Conservation (phyloP, 92 coral and sea anemone species). For the Phymanthus crucifer region DNA sequence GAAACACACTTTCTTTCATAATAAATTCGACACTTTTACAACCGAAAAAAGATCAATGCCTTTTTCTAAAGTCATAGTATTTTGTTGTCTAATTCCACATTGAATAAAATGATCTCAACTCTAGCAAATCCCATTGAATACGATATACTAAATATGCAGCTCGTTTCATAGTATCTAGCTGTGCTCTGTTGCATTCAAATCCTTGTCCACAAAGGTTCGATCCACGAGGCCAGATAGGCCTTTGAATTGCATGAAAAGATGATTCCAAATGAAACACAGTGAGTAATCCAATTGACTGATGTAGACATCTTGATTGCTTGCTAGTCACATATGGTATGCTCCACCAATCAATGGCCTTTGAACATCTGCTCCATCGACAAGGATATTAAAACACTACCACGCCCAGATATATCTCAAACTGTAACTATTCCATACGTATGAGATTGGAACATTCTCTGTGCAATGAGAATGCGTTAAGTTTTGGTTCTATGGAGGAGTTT, state of each 20-base stretch:
- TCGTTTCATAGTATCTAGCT: neutral
- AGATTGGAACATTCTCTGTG: neutral
- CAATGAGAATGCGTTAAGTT: neutral
- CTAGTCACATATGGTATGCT: neutral
- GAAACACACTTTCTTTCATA: too few species aligned
- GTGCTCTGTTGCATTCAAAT: neutral
- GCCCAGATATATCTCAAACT: neutral
- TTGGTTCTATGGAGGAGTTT: neutral
- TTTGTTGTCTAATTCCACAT: too few species aligned
- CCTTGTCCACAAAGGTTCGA: neutral
- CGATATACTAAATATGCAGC: neutral
- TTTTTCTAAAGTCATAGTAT: too few species aligned
- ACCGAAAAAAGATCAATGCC: too few species aligned
- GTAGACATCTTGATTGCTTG: neutral
- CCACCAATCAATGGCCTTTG: neutral
- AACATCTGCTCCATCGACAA: neutral
- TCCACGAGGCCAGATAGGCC: neutral
- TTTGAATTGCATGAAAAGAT: neutral
- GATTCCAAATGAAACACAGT: neutral
- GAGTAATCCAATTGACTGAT: slow-evolving; percentile 4
- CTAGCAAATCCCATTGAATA: neutral
- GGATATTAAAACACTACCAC: neutral
- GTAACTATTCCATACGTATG: neutral
- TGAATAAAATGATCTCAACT: neutral
- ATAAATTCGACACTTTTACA: too few species aligned